Percentiles rank a stretch among this genome's conserved stretches.
phyloP scores from a whole-genome alignment of 2,113 vertebrate species.

The Brachypodius melanocephalos region DNA sequence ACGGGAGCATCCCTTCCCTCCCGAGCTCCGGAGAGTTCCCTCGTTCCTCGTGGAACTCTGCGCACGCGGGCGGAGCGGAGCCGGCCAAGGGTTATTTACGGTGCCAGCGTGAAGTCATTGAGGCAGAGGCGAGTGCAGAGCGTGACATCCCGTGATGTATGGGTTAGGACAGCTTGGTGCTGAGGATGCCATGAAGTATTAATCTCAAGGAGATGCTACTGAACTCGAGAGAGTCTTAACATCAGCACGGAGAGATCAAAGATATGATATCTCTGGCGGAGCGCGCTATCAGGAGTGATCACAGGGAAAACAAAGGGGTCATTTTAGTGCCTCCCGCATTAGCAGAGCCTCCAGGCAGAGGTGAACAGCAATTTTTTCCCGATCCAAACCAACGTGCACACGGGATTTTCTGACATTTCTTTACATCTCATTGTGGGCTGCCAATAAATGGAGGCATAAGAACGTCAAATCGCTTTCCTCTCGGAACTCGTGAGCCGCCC shows the following conservation, averaged over 20 bases:
- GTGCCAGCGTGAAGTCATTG: constrained; percentile 21
- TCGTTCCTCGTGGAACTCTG: not conserved
- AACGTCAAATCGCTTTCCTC: not conserved
- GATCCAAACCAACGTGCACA: not conserved
- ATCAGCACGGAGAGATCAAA: constrained; percentile 79
- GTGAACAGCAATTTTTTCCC: not conserved
- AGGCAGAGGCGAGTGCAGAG: constrained; percentile 57
- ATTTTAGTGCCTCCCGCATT: constrained; percentile 46
- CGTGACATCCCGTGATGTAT: constrained; percentile 82
- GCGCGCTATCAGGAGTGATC: constrained; percentile 66
- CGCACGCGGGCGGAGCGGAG: not conserved
- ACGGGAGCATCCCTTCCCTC: not conserved
- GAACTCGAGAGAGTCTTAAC: constrained; percentile 78
- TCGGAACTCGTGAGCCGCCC: not conserved
- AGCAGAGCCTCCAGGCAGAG: constrained; percentile 30
- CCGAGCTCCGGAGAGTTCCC: not conserved
- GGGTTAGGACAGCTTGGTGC: constrained; percentile 86
- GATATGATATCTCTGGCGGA: constrained; percentile 77
- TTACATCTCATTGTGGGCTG: constrained; percentile 3
- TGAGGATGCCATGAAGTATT: constrained; percentile 82
- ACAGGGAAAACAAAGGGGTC: constrained; percentile 69
- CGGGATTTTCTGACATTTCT: constrained; percentile 31
- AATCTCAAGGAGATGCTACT: constrained; percentile 80
- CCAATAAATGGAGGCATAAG: constrained; percentile 32
- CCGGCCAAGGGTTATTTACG: constrained; percentile 28